Conservation (phyloP, 2,797 vertebrate species). For the Todus mexicanus region DNA sequence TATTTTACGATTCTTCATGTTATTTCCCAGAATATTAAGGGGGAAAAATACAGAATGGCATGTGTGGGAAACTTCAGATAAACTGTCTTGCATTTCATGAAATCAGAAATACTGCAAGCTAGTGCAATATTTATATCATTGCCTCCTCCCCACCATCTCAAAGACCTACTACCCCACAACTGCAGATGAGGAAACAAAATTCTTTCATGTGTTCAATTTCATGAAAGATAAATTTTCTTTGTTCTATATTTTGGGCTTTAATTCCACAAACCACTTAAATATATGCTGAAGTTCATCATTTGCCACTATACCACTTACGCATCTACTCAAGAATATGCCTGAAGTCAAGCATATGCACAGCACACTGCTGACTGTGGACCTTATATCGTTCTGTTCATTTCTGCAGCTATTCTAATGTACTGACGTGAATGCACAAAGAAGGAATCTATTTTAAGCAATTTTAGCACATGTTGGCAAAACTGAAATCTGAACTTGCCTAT, state of each 20-base stretch:
- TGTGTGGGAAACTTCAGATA: background rate
- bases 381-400: background rate
- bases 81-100: background rate
- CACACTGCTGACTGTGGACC: background rate
- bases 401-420: slow-evolving; percentile 8
- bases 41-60: background rate
- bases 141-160: background rate
- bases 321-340: background rate
- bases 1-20: background rate
- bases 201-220: background rate
- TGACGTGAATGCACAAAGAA: background rate
- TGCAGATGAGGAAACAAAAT: background rate
- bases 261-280: slow-evolving; percentile 17
- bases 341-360: slow-evolving; percentile 46
- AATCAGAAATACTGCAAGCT: background rate
- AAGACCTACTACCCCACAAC: background rate
- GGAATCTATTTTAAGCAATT: background rate
- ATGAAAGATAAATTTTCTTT: slow-evolving; percentile 5
- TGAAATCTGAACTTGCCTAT: background rate
- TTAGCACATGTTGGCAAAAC: background rate
- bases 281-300: slow-evolving; percentile 30
- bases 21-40: background rate
- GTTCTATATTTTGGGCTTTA: background rate
- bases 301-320: background rate
- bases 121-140: background rate